Percentiles rank a stretch among this genome's conserved stretches.
Evolutionary conservation across 2,113 vertebrate species (phyloP).

Genomic region (Alouatta palliata): DNA sequence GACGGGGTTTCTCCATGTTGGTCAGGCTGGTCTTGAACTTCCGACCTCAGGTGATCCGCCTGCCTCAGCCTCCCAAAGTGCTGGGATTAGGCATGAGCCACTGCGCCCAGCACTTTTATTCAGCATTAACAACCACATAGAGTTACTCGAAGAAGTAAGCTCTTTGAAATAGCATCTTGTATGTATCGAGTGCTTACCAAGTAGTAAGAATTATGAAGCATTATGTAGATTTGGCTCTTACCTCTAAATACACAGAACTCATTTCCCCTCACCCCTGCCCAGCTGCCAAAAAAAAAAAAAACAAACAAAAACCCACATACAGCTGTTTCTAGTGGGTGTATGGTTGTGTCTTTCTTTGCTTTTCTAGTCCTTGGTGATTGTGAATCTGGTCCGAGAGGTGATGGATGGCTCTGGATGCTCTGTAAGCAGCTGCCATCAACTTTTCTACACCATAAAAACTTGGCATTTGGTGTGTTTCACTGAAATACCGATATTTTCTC

Average conservation of each 20-base stretch:
- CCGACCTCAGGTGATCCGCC: too few relatives aligned
- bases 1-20: too few relatives aligned
- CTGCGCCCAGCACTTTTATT: not conserved
- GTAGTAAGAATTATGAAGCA: not conserved
- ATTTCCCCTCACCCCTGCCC: not conserved
- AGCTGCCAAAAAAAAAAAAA: not conserved
- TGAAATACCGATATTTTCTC: not conserved
- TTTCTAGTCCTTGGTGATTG: not conserved
- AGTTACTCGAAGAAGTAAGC: conserved; percentile 31
- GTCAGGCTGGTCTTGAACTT: too few relatives aligned
- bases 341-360: not conserved
- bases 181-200: not conserved
- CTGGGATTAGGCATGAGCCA: too few relatives aligned
- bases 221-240: not conserved
- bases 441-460: not conserved
- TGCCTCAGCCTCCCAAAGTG: too few relatives aligned
- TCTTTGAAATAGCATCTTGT: not conserved
- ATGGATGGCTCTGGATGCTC: not conserved
- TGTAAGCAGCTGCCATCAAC: not conserved
- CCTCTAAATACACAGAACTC: not conserved
- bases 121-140: not conserved
- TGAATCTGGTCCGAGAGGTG: conserved; percentile 8
- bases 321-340: not conserved
- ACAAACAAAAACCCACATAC: not conserved
- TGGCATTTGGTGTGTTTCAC: not conserved